phyloP scores from a whole-genome alignment of 2,113 vertebrate species.

The Datnioides undecimradiatus region DNA sequence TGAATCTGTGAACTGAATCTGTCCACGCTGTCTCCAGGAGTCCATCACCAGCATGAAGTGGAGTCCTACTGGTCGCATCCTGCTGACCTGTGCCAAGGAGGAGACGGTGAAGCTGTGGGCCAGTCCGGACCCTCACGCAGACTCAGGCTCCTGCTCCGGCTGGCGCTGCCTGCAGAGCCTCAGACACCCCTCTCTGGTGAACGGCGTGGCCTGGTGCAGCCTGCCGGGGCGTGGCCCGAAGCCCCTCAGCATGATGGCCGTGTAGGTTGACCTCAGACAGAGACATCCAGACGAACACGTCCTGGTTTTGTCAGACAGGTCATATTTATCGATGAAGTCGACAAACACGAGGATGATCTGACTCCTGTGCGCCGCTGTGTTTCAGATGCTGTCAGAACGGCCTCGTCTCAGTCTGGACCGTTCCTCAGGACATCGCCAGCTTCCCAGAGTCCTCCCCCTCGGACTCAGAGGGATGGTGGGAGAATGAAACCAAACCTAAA shows the following conservation, averaged over 20 bases:
- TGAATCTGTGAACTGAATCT: not conserved
- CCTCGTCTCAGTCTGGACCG: conserved; percentile 94
- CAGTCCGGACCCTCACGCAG: conserved; percentile 55
- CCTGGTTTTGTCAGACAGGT: no score
- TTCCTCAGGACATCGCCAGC: conserved; percentile 86
- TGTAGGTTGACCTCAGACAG: conserved; percentile 82
- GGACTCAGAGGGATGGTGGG: conserved; percentile 90
- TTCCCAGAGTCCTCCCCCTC: conserved; percentile 82
- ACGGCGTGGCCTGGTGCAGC: conserved; percentile 90
- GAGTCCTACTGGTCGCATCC: conserved; percentile 91
- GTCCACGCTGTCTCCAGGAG: conserved; percentile 84
- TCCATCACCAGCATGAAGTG: conserved; percentile 91
- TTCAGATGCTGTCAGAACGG: conserved; percentile 96
- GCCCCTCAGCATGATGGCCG: conserved; percentile 89
- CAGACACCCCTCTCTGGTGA: conserved; percentile 89
- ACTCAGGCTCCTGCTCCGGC: conserved; percentile 77
- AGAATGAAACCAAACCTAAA: conserved; percentile 83
- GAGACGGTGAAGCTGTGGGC: conserved; percentile 95
- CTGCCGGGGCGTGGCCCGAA: conserved; percentile 87
- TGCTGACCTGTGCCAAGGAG: conserved; percentile 96
- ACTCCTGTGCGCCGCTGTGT: conserved; percentile 22
- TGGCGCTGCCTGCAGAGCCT: conserved; percentile 91
- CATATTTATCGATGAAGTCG: no score
- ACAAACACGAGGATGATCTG: no score
- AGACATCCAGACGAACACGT: no score